Evolutionary conservation across 1,140 invertebrate species (phyloP), one percentile per base, ranked within the genome.

Genomic region (Chironomus tepperi): DNA sequence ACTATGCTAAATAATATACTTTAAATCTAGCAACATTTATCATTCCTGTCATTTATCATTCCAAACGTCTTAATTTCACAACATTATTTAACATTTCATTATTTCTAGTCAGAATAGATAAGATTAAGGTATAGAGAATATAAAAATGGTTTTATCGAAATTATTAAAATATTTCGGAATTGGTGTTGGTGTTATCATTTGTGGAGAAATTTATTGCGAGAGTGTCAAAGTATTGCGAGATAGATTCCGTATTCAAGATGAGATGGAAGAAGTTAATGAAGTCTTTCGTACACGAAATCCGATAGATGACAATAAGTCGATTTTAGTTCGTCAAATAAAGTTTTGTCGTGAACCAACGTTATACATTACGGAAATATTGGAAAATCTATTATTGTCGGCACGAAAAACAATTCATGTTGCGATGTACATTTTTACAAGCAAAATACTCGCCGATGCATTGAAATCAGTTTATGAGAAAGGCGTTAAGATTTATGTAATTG

Each of bases 391-490:
- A 7, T 7, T 19, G 16, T 70, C 65, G 6, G 16, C 65, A 18
- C 9, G 7, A 19, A 70, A 70, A 16, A 70, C 65, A 70, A 70
- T 70, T 70, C 65, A 70, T 70, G 9, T 70, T 18, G 65, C 65
- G 3, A 70, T 70, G 65, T 70, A 70, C 7, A 70, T 70, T 21
- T 70, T 70, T 18, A 70, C 65, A 19, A 18, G 19, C 12, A 9
- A 18, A 7, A 70, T 19, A 10, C 19, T 70, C 9, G 16, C 16
- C 6, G 65, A 70, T 19, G 65, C 65, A 18, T 70, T 70, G 65
- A 70, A 5, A 18, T 10, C 16, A 19, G 65, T 18, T 5, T 16
- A 8, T 19, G 19, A 70, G 18, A 70, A 21, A 18, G 65, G 65
- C n/a, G 65, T 70, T 19, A 18, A 70, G 1, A 21, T 70, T 6